phyloP scores from a whole-genome alignment of 2,888 invertebrate genomes.

The Pilophorus perplexus region DNA sequence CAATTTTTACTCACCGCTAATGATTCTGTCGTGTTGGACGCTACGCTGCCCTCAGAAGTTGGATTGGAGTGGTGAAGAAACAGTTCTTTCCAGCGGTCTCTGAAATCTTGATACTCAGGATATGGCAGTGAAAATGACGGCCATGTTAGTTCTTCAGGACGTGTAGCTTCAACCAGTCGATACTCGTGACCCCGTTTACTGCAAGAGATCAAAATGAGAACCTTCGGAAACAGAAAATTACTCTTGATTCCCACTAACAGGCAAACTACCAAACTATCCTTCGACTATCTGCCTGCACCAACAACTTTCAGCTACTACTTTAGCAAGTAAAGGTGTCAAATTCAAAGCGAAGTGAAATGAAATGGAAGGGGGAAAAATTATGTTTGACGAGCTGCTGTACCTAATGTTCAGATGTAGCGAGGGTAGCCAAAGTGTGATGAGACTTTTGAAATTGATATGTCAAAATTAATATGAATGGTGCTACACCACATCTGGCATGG shows the following conservation, averaged over 20 bases:
- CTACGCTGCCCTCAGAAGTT: neutral
- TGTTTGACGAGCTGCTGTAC: too few relatives aligned
- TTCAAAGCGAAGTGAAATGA: too few relatives aligned
- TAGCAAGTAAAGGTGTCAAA: too few relatives aligned
- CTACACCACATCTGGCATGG: too few relatives aligned
- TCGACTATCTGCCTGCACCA: neutral
- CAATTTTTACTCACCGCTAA: neutral
- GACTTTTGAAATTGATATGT: too few relatives aligned
- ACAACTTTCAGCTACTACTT: too few relatives aligned
- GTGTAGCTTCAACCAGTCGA: neutral
- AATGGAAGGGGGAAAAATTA: too few relatives aligned
- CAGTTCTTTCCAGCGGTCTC: neutral
- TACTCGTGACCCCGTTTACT: neutral
- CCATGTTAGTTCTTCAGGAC: too few relatives aligned
- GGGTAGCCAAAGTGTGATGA: too few relatives aligned
- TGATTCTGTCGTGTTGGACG: neutral
- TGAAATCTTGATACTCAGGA: neutral
- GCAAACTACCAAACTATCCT: neutral
- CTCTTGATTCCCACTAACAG: neutral
- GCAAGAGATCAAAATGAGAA: neutral
- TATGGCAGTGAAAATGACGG: too few relatives aligned
- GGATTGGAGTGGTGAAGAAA: neutral
- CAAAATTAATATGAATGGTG: too few relatives aligned
- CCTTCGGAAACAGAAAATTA: neutral
- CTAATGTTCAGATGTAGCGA: too few relatives aligned